A percentile compares a stretch with the other conserved stretches of the same genome.
These are phyloP conservation scores for Sisor rabdophorus DNA, from an alignment of 2,113 vertebrate species.

Conservation along the genomic window DNA sequence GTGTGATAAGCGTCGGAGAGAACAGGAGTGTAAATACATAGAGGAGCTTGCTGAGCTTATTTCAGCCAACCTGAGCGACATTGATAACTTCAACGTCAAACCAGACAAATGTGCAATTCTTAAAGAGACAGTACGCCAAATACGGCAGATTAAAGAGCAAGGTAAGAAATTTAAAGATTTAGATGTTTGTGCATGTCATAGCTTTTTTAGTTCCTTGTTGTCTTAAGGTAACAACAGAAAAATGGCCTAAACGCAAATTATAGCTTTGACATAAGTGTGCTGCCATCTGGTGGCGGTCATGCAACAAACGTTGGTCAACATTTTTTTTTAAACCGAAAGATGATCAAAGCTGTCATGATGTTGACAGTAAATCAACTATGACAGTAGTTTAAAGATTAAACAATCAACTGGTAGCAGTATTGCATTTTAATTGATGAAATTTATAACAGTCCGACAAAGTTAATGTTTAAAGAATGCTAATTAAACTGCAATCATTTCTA, in stretches of 20 bases:
- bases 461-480: neutral
- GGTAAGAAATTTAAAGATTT: constrained; percentile 65
- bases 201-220: neutral
- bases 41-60: constrained; percentile 97
- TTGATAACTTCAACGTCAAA: constrained; percentile 98
- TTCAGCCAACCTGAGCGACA: constrained; percentile 97
- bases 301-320: neutral
- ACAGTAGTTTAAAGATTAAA: neutral
- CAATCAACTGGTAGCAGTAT: neutral
- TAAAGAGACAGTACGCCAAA: constrained; percentile 97
- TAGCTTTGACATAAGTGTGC: constrained; percentile 38
- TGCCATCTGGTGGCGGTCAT: constrained; percentile 64
- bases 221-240: constrained; percentile 1
- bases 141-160: constrained; percentile 98
- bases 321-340: neutral
- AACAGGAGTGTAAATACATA: constrained; percentile 98
- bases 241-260: neutral
- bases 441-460: neutral
- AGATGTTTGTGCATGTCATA: neutral
- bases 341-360: neutral
- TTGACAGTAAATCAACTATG: neutral
- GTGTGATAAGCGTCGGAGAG: constrained; percentile 92
- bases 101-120: constrained; percentile 99
- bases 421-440: neutral
- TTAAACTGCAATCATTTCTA: neutral